Evolutionary conservation across 2,113 vertebrate genomes (phyloP), one percentile per base, ranked within the genome.

Genomic region (Chrysochloris asiatica): DNA sequence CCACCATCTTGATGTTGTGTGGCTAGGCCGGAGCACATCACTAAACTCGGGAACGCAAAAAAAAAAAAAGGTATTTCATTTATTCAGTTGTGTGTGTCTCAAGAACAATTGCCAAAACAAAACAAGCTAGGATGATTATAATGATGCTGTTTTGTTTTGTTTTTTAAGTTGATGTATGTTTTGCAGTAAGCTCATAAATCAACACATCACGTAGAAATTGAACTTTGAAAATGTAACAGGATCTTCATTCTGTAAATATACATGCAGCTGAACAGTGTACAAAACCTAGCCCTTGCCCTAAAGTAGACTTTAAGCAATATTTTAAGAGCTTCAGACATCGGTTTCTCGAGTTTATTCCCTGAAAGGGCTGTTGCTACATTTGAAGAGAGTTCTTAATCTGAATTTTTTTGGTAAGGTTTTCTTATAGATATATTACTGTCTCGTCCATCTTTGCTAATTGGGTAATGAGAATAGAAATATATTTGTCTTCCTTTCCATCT

Each of bases 101-200:
- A 56, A 94, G 83, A 83, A 93, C n/a, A 92, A 83, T 45, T 22
- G 8, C 84, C 88, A 43, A 94, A 88, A 94, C 90, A 81, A 91
- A 91, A 24, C 86, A 84, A 77, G 90, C 90, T 86, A 72, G n/a
- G 69, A 67, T 89, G 79, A 81, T 83, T 86, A 38, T 93, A 84
- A 48, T 43, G 24, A 52, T 90, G 72, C 82, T 83, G n/a, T 87
- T 85, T 83, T 69, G 67, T 59, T 59, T 5, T 59, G 52, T 83
- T 50, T 69, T 75, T 36, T 76, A 94, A 90, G 43, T 28, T 94
- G 86, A 71, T 38, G 65, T 82, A 56, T 83, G 52, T 92, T 94
- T 67, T 79, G 54, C 84, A 80, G 33, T 76, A 85, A 94, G 81
- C 54, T 71, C 61, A 17, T 61, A 90, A 59, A 14, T n/a, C 84